Evolutionary conservation across 37 sponge, comb jelly and placozoan genomes (phyloP).

Genomic region (Mnemiopsis leidyi): DNA sequence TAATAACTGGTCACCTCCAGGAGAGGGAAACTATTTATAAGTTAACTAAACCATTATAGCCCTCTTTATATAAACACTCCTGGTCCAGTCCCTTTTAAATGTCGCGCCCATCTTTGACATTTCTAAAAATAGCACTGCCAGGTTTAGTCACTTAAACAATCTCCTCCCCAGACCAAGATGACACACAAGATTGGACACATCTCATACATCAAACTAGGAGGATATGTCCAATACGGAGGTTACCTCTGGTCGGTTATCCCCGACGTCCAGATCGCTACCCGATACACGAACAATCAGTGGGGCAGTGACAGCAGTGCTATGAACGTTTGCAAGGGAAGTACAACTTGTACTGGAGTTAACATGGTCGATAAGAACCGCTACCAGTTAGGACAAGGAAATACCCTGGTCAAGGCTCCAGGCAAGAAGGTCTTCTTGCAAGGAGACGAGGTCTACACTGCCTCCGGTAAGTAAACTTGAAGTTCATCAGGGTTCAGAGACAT

Average conservation of each 20-base stretch:
- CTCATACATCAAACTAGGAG: not conserved
- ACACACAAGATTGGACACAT: slow-evolving; percentile 11
- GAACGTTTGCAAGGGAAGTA: slow-evolving; percentile 18
- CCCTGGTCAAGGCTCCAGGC: not conserved
- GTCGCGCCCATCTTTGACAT: too few relatives aligned
- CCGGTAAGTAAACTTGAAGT: not conserved
- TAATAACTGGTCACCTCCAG: not conserved
- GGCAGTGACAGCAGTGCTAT: not conserved
- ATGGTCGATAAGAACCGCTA: not conserved
- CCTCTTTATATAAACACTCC: too few relatives aligned
- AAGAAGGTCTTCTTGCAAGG: slow-evolving; percentile 15
- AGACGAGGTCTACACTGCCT: not conserved
- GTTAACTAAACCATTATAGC: too few relatives aligned
- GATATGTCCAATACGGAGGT: not conserved
- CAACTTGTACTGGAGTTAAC: slow-evolving; percentile 9
- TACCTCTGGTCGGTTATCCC: not conserved
- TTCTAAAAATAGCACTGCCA: too few relatives aligned
- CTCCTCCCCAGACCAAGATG: not conserved
- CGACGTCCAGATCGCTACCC: not conserved
- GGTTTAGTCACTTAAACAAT: too few relatives aligned
- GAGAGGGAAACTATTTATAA: not conserved
- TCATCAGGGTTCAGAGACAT: too few relatives aligned
- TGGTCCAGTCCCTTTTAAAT: too few relatives aligned
- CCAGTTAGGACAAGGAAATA: not conserved
- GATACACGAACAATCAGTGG: not conserved